Percentiles rank a stretch among this genome's conserved stretches.
Conservation (phyloP, 2,113 vertebrate species). For the Rattus rattus region DNA sequence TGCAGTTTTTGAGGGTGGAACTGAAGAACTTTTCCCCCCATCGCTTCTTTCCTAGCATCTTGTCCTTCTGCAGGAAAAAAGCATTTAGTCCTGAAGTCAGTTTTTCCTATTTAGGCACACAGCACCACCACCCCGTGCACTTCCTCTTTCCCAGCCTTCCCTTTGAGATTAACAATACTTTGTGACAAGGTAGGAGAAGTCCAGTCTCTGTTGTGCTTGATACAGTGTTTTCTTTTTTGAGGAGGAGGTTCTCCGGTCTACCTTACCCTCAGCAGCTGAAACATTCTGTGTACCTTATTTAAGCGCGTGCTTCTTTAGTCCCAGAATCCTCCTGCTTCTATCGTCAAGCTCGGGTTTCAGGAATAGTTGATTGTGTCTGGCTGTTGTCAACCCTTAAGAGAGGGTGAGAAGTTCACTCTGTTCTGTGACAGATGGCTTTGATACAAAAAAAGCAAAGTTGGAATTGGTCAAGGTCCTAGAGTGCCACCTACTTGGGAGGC, state of each 20-base stretch:
- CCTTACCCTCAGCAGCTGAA: neutral
- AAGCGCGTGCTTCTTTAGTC: neutral
- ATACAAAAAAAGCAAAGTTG: constrained; percentile 9
- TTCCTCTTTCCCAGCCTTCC: neutral
- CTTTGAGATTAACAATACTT: constrained; percentile 47
- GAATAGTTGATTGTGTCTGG: neutral
- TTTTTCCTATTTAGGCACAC: neutral
- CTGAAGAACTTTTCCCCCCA: neutral
- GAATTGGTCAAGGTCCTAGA: neutral
- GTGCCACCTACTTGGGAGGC: neutral
- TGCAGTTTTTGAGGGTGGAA: constrained; percentile 14
- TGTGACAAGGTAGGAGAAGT: constrained; percentile 25
- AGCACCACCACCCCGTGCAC: neutral
- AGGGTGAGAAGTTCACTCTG: neutral
- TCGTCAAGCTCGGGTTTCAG: constrained; percentile 12
- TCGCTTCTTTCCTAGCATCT: neutral
- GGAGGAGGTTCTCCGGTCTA: neutral
- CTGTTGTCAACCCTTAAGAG: neutral
- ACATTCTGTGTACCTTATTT: neutral
- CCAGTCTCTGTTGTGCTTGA: neutral
- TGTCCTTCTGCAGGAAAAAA: constrained; percentile 5
- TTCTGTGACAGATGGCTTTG: neutral
- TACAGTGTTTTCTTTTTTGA: constrained; percentile 58
- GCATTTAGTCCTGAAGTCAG: neutral
- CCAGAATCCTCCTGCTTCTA: neutral